These are phyloP conservation scores for Nibea albiflora DNA, from an alignment of 2,113 vertebrate genomes.

Conservation along the genomic window DNA sequence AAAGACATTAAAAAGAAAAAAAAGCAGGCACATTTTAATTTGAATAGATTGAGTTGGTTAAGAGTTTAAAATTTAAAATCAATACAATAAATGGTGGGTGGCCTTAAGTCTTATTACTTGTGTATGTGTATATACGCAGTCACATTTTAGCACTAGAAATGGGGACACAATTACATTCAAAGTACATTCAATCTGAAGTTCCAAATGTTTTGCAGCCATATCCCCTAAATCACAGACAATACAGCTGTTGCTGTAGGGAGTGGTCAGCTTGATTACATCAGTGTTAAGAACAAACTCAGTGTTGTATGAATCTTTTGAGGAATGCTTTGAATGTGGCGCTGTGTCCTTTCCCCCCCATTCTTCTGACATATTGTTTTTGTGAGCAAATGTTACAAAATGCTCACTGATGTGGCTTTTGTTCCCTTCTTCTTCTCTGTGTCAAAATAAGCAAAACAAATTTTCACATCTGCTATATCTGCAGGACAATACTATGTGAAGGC, in stretches of 20 bases:
- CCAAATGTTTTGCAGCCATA: neutral
- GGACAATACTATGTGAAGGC: neutral
- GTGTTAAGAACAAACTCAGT: constrained; percentile 1
- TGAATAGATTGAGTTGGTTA: constrained; percentile 2
- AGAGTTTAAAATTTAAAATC: neutral
- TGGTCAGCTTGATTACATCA: constrained; percentile 6
- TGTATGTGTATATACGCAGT: neutral
- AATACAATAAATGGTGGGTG: neutral
- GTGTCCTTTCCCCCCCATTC: neutral
- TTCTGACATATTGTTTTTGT: neutral
- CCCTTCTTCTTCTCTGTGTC: neutral
- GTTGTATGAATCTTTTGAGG: constrained; percentile 13
- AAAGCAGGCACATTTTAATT: constrained; percentile 17
- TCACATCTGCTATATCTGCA: neutral
- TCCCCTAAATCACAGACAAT: neutral
- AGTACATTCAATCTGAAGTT: neutral
- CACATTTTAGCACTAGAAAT: neutral
- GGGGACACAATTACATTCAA: neutral
- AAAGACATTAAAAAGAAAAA: constrained; percentile 21
- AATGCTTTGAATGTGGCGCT: constrained; percentile 17
- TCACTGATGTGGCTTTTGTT: neutral
- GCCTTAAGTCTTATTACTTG: neutral
- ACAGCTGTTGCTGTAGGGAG: neutral
- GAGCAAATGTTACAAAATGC: neutral
- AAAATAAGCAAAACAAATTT: constrained; percentile 4